A percentile compares a stretch with the other conserved stretches of the same genome.
Evolutionary conservation across 2,113 vertebrate genomes (phyloP).

Genomic region (Bolborhynchus lineola): DNA sequence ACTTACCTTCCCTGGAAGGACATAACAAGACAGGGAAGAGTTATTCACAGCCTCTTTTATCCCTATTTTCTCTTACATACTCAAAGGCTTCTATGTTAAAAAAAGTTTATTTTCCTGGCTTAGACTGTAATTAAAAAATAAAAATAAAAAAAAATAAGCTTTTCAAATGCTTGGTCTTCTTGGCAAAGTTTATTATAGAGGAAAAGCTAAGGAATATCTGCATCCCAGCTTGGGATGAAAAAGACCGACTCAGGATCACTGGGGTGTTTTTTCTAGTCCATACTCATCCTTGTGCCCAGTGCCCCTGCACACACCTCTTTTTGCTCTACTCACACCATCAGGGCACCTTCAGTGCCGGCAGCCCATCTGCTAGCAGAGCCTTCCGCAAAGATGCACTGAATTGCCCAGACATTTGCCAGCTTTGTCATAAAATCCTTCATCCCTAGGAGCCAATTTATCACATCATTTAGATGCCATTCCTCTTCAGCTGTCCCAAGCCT

Average conservation of each 20-base stretch:
- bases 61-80: background rate
- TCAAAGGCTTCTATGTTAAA: background rate
- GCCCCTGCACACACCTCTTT: background rate
- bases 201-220: background rate
- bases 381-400: background rate
- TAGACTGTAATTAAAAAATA: background rate
- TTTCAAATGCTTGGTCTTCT: background rate
- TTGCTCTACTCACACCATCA: background rate
- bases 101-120: background rate
- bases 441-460: background rate
- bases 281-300: background rate
- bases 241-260: background rate
- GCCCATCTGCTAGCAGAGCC: background rate
- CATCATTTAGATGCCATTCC: background rate
- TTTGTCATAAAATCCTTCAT: background rate
- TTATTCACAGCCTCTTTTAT: background rate
- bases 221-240: background rate
- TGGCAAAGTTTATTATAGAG: background rate
- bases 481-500: background rate
- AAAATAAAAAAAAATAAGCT: background rate
- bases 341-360: background rate
- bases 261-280: background rate
- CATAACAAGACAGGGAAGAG: too few relatives aligned
- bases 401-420: background rate
- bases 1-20: too few relatives aligned